Conservation (phyloP, 2,797 vertebrate species). For the Eulemur rubriventer region DNA sequence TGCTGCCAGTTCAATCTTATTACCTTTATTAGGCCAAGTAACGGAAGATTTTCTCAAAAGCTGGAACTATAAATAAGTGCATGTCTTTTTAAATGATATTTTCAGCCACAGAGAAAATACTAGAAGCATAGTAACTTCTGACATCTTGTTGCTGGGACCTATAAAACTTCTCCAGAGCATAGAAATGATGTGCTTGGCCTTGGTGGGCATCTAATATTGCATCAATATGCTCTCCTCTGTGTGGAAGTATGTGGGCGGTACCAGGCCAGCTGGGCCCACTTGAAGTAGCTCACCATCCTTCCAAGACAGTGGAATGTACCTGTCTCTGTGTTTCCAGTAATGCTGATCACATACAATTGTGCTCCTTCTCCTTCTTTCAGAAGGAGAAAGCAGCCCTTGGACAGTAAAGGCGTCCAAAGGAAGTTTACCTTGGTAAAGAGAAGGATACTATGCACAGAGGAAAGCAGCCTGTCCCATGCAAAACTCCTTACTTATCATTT, state of each 20-base stretch:
- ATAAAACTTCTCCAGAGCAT: background rate
- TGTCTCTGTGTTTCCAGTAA: background rate
- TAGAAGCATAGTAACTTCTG: background rate
- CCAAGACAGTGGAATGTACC: background rate
- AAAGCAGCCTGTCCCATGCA: background rate
- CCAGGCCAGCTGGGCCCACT: constrained; percentile 10
- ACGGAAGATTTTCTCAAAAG: background rate
- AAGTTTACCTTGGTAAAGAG: background rate
- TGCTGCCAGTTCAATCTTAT: background rate
- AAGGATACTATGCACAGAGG: background rate
- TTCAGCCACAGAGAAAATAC: background rate
- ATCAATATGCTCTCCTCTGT: background rate
- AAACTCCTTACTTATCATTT: background rate
- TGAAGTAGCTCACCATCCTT: background rate
- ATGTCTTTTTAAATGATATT: constrained; percentile 8
- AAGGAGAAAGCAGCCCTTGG: background rate
- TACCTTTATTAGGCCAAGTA: background rate
- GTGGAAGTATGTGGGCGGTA: background rate
- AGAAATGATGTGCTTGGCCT: background rate
- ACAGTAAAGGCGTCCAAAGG: background rate
- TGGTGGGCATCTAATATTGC: background rate
- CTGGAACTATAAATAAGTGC: background rate
- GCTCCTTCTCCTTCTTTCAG: background rate
- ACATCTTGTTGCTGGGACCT: background rate
- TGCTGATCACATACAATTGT: background rate